phyloP scores from a whole-genome alignment of 2,797 vertebrate genomes.

The Poeciliopsis paucimaculata region DNA sequence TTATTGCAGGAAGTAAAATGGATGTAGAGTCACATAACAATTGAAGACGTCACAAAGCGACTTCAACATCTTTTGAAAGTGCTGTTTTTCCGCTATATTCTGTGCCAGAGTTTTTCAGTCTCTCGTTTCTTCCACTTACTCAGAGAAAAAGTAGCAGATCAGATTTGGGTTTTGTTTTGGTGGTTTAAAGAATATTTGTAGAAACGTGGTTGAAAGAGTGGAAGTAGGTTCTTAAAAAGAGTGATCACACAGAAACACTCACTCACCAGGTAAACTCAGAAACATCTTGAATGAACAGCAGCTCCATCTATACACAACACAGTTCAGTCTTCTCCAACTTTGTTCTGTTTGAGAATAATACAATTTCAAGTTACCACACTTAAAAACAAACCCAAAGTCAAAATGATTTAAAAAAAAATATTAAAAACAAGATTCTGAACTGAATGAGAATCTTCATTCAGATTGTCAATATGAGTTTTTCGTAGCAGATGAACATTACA shows the following conservation, averaged over 20 bases:
- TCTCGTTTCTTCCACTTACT: slow-evolving; percentile 30
- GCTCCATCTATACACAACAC: background rate
- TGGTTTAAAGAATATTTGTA: slow-evolving; percentile 9
- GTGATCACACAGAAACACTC: background rate
- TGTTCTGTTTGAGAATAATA: background rate
- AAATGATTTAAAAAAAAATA: background rate
- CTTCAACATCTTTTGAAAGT: slow-evolving; percentile 67
- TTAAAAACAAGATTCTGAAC: slow-evolving; percentile 20
- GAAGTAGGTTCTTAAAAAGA: slow-evolving; percentile 36
- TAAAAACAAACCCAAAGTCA: slow-evolving; percentile 8
- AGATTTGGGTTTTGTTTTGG: slow-evolving; percentile 19
- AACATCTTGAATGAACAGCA: background rate
- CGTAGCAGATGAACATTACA: slow-evolving; percentile 68
- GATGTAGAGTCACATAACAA: slow-evolving; percentile 75
- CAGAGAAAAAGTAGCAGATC: slow-evolving; percentile 25
- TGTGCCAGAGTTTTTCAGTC: slow-evolving; percentile 41
- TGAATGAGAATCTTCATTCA: slow-evolving; percentile 18
- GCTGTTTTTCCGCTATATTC: slow-evolving; percentile 36
- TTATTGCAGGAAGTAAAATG: slow-evolving; percentile 72
- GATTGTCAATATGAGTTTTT: slow-evolving; percentile 39
- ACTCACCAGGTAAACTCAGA: background rate
- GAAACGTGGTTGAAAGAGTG: slow-evolving; percentile 14
- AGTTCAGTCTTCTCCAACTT: background rate
- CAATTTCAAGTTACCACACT: background rate
- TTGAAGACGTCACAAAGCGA: slow-evolving; percentile 70